Conservation (phyloP, 92 coral and sea anemone species). For the Siderastrea radians region DNA sequence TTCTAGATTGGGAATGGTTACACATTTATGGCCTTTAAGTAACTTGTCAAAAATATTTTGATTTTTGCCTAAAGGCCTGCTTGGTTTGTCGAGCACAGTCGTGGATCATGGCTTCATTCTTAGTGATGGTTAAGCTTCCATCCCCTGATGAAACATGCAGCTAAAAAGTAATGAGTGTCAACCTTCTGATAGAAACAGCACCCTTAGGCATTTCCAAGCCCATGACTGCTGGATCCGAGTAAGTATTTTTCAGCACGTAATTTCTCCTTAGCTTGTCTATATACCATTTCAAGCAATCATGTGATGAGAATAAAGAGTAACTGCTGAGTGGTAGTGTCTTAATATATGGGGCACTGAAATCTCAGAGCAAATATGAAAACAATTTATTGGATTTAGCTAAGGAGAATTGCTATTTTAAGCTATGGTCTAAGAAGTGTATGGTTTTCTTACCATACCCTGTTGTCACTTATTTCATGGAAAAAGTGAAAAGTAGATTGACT, state of each 20-base stretch:
- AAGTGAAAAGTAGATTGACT: too few relatives aligned
- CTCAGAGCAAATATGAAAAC: not conserved
- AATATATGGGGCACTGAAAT: not conserved
- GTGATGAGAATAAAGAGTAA: not conserved
- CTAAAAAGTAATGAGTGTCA: slow-evolving; percentile 62
- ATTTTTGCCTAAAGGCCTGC: slow-evolving; percentile 55
- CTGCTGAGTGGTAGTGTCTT: not conserved
- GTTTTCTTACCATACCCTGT: not conserved
- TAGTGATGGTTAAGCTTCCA: slow-evolving; percentile 37
- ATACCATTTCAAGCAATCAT: too few relatives aligned
- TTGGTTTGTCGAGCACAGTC: slow-evolving; percentile 13
- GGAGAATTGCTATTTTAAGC: not conserved
- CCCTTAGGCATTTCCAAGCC: slow-evolving; percentile 63
- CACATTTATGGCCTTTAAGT: not conserved
- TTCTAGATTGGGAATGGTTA: too few relatives aligned
- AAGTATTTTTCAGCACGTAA: slow-evolving; percentile 48
- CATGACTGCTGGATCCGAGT: slow-evolving; percentile 99
- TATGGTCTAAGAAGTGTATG: not conserved
- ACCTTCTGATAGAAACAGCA: slow-evolving; percentile 61
- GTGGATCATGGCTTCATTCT: slow-evolving; percentile 47
- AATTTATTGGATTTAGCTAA: not conserved
- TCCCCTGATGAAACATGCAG: slow-evolving; percentile 35
- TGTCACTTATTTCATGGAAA: not conserved
- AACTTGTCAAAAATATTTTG: not conserved
- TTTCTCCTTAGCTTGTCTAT: not conserved